Evolutionary conservation across 1,140 invertebrate genomes (phyloP), one percentile per base, ranked within the genome.

Genomic region (Pollicipes pollicipes): DNA sequence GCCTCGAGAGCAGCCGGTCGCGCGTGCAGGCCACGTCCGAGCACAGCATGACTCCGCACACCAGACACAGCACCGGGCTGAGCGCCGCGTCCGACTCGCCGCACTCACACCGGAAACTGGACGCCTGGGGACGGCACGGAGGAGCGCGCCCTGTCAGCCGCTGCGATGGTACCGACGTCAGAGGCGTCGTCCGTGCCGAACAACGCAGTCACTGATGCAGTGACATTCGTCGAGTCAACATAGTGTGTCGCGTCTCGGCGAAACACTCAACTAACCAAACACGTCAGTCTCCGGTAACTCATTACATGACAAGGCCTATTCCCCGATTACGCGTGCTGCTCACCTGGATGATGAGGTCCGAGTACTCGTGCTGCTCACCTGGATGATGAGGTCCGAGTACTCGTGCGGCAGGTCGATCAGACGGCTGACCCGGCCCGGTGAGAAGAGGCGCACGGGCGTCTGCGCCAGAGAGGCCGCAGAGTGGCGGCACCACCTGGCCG

Each of bases 311-410:
- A n/a, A n/a, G n/a, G n/a, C n/a, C n/a, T n/a, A n/a, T n/a, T n/a
- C n/a, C n/a, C n/a, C n/a, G n/a, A n/a, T n/a, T n/a, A n/a, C n/a
- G n/a, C n/a, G n/a, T n/a, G n/a, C n/a, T n/a, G n/a, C n/a, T n/a
- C n/a, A n/a, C n/a, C n/a, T n/a, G n/a, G n/a, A n/a, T n/a, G n/a
- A n/a, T n/a, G n/a, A n/a, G n/a, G n/a, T n/a, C n/a, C n/a, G n/a
- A n/a, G n/a, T n/a, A n/a, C n/a, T n/a, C n/a, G n/a, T n/a, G n/a
- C n/a, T n/a, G 6, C 35, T 58, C 2, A 95, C 94, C 58, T 87
- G 87, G 77, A 98, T 98, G 76, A 99, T 96, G 24, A 99, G 83
- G 79, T 98, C 94, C 76, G 92, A 95, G 78, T 95, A 99, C 78
- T 99, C 95, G 0, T 88, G 84, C 0, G 93, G 95, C 69, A 99